Conservation (phyloP, 2,797 vertebrate genomes). For the Tragopan temminckii region DNA sequence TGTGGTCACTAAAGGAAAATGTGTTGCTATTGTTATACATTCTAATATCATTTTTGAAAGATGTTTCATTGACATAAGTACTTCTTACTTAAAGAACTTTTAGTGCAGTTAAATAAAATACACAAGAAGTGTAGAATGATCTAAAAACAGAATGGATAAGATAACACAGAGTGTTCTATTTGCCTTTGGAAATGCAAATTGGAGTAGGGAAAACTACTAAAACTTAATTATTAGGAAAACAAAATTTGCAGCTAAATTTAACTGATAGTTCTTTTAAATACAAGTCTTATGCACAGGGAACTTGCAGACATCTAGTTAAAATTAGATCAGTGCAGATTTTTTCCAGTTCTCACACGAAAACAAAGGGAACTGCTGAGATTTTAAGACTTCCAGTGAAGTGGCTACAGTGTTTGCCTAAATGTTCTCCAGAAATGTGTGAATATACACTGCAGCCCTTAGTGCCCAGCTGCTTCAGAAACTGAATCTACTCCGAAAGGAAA, state of each 20-base stretch:
- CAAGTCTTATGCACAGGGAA: background rate
- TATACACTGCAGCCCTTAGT: background rate
- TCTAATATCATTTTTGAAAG: background rate
- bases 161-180: background rate
- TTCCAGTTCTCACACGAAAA: background rate
- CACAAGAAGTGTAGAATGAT: background rate
- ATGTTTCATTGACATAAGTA: background rate
- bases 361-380: background rate
- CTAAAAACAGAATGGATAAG: background rate
- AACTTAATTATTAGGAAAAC: background rate
- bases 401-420: background rate
- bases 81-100: background rate
- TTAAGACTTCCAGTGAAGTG: background rate
- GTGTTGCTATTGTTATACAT: background rate
- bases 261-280: background rate
- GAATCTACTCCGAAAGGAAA: background rate
- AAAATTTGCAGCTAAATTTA: background rate
- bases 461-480: background rate
- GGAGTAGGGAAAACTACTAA: background rate
- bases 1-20: background rate
- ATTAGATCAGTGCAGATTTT: background rate
- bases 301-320: background rate
- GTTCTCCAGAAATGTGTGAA: background rate
- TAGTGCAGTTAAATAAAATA: background rate
- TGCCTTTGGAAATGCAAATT: background rate